phyloP scores from a whole-genome alignment of 2,113 vertebrate genomes.

The Anas platyrhynchos region DNA sequence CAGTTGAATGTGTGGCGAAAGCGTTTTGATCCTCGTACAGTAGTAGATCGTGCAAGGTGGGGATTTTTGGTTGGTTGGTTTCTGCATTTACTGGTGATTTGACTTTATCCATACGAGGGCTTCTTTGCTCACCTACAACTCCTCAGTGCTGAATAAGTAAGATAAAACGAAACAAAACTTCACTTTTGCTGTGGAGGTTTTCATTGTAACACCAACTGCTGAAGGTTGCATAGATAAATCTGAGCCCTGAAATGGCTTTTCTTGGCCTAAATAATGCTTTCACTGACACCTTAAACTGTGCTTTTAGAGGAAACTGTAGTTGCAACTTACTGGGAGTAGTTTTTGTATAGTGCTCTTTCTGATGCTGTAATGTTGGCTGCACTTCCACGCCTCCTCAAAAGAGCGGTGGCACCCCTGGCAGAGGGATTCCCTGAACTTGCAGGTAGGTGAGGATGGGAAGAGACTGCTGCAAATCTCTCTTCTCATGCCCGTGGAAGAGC shows the following conservation, averaged over 20 bases:
- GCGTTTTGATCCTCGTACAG: neutral
- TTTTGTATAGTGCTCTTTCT: neutral
- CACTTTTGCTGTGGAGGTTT: neutral
- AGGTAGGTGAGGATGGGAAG: neutral
- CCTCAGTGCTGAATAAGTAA: neutral
- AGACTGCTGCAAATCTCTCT: neutral
- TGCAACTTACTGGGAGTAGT: neutral
- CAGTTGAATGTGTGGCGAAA: neutral
- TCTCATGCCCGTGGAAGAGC: neutral
- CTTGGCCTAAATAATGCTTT: neutral
- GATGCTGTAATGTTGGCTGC: neutral
- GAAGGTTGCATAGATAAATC: neutral
- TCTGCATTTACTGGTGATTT: neutral
- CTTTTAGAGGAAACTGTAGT: neutral
- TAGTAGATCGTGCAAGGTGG: neutral
- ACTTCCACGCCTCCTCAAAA: neutral
- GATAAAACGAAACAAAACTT: neutral
- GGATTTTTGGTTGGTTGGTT: neutral
- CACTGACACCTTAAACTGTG: neutral
- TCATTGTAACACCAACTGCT: neutral
- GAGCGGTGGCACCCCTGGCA: neutral
- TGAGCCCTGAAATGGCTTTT: neutral
- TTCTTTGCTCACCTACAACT: neutral
- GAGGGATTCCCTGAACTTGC: neutral
- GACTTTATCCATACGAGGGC: neutral